A percentile compares a stretch with the other conserved stretches of the same genome.
phyloP scores from a whole-genome alignment of 2,113 vertebrate genomes.

The Micromys minutus region DNA sequence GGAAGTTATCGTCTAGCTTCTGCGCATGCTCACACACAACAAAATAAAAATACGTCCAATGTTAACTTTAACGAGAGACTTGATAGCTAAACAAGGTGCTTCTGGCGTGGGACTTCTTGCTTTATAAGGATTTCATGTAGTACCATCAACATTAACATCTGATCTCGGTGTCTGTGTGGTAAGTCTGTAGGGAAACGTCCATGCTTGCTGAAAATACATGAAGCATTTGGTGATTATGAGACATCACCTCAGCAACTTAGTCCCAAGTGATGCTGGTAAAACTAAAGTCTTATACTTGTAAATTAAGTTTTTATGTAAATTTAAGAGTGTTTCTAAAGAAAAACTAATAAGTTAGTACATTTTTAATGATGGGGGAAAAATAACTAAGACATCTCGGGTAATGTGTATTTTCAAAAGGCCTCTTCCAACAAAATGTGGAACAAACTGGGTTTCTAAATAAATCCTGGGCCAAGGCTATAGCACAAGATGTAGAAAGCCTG shows the following conservation, averaged over 20 bases:
- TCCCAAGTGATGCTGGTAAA: not conserved
- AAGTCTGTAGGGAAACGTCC: not conserved
- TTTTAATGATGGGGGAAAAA: not conserved
- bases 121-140: not conserved
- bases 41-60: not conserved
- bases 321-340: slow-evolving; percentile 39
- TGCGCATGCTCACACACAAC: not conserved
- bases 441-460: not conserved
- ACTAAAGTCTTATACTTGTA: not conserved
- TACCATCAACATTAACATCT: not conserved
- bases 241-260: not conserved
- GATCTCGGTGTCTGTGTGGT: not conserved
- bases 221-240: not conserved
- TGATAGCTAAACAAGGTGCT: not conserved
- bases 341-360: not conserved
- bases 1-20: not conserved
- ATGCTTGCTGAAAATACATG: not conserved
- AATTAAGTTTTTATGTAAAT: not conserved
- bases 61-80: not conserved
- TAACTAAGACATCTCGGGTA: not conserved
- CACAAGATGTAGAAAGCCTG: not conserved
- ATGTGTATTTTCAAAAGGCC: too few relatives aligned
- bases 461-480: not conserved
- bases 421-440: not conserved
- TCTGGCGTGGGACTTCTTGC: not conserved